Base-by-base conservation (phyloP, 64 coral and sea anemone species). In the Astreopora myriophthalma region DNA sequence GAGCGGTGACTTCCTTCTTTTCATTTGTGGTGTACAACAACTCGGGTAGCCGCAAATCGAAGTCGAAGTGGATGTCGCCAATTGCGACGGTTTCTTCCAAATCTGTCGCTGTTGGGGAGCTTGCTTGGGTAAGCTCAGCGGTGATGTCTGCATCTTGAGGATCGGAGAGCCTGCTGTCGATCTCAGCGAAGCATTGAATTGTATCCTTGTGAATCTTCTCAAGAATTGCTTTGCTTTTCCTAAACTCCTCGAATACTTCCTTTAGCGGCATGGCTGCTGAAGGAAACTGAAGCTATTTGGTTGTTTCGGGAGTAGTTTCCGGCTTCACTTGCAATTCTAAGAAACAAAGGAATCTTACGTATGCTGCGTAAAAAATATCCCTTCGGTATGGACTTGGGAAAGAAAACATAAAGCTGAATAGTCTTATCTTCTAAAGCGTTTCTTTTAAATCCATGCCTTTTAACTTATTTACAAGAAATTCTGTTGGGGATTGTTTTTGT, bases 211-310 rank as follows among this genome's bases (percentile, higher is more conserved):
- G 84, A 51, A 93, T 88, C 19, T 69, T 49, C 9, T 70, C 8
- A 3, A 93, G 72, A 22, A 44, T 69, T 5, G 31, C 39, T 65
- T 88, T 93, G 58, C 75, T 73, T 71, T 65, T 66, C 30, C 28
- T 67, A 32, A 93, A 93, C 19, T 93, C 64, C 10, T 93, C 85
- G 61, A 93, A 93, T 10, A 80, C 84, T 6, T 79, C 80, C 19
- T 85, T 69, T 8, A 92, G 86, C 26, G 51, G 9, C 71, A 76
- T 83, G 57, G 30, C 79, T 73, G 44, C 1, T 0, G 65, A 65
- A 1, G 1, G 19, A 35, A 62, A 25, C 8, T 24, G 32, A 63
- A 64, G 11, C 29, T 2, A 16, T 32, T 71, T 29, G 2, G 68
- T 9, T 26, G 8, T 10, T 29, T 17, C 1, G 68, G 68, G 28